These are phyloP conservation scores for Dilophus febrilis DNA, from an alignment of 2,888 invertebrate genomes.

Conservation along the genomic window DNA sequence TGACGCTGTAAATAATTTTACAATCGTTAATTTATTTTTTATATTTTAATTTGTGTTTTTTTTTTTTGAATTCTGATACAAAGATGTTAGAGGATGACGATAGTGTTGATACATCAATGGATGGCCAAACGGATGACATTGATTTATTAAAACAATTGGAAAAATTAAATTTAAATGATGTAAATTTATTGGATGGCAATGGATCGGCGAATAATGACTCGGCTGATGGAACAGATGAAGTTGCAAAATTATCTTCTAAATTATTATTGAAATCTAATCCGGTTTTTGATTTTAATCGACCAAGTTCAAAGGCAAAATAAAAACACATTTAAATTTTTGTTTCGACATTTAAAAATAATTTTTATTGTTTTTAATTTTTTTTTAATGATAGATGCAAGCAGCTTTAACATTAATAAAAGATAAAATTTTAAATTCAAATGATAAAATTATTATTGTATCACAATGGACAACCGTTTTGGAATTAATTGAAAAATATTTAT, in stretches of 20 bases:
- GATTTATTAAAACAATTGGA: slow-evolving; percentile 47
- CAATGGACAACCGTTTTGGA: slow-evolving; percentile 80
- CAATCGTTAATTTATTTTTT: neutral
- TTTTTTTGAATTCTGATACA: slow-evolving; percentile 13
- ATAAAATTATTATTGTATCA: slow-evolving; percentile 75
- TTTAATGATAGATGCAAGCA: slow-evolving; percentile 32
- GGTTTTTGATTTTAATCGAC: slow-evolving; percentile 40
- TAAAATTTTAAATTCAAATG: slow-evolving; percentile 34
- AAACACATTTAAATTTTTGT: slow-evolving; percentile 1
- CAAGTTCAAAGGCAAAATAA: slow-evolving; percentile 43
- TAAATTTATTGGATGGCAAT: slow-evolving; percentile 19
- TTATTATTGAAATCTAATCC: slow-evolving; percentile 52
- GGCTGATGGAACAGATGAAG: slow-evolving; percentile 32
- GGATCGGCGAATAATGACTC: slow-evolving; percentile 5
- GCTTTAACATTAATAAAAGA: slow-evolving; percentile 39
- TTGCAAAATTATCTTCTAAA: slow-evolving; percentile 40
- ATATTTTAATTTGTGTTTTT: neutral
- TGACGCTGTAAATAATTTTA: slow-evolving; percentile 34
- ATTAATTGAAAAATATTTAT: slow-evolving; percentile 50
- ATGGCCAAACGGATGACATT: slow-evolving; percentile 30
- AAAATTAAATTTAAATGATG: slow-evolving; percentile 37
- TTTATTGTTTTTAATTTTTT: neutral
- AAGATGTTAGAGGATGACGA: slow-evolving; percentile 36
- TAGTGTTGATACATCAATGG: slow-evolving; percentile 16
- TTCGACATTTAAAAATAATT: slow-evolving; percentile 2